phyloP scores from a whole-genome alignment of 2,797 vertebrate species.

The Lepilemur ruficaudatus region DNA sequence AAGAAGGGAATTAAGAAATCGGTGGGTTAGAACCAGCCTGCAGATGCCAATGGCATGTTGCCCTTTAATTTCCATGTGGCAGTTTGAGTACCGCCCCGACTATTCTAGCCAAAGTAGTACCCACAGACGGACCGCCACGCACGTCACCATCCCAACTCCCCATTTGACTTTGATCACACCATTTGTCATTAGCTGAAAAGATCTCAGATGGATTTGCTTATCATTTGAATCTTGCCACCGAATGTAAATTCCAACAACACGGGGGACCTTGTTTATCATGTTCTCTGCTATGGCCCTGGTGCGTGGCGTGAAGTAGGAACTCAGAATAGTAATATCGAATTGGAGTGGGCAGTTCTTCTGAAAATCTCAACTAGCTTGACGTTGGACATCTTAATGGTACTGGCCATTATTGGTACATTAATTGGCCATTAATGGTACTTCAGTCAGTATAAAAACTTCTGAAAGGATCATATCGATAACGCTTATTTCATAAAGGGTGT shows the following conservation, averaged over 20 bases:
- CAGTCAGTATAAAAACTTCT: neutral
- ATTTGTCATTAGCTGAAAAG: neutral
- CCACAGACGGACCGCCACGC: fast-evolving
- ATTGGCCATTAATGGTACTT: neutral
- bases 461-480: neutral
- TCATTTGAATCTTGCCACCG: neutral
- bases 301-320: neutral
- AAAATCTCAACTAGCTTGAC: neutral
- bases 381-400: neutral
- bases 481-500: neutral
- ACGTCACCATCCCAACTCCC: neutral
- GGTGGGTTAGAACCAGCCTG: neutral
- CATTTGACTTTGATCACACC: neutral
- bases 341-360: neutral
- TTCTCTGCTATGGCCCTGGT: neutral
- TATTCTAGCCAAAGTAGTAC: neutral
- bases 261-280: fast-evolving
- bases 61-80: neutral
- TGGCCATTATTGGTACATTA: no score
- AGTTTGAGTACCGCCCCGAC: neutral
- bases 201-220: neutral
- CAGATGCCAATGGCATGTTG: neutral
- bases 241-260: neutral
- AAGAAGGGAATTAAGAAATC: neutral
- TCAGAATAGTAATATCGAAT: neutral